Conservation (phyloP, 2,797 vertebrate species). For the Perodicticus potto region DNA sequence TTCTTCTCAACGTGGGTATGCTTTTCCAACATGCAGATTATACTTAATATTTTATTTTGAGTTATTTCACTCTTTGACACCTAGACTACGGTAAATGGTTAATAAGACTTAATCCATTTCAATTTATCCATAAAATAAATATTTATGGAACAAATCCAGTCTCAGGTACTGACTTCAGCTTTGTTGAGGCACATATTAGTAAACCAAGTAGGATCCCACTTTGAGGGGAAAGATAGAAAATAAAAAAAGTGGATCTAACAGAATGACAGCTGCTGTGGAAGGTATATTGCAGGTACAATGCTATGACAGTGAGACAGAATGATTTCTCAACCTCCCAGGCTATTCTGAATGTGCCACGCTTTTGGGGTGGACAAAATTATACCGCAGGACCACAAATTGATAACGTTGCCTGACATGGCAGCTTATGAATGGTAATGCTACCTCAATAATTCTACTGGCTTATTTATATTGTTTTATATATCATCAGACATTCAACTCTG, state of each 20-base stretch:
- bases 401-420: not conserved
- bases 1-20: not conserved
- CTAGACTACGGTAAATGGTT: not conserved
- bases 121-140: not conserved
- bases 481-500: not conserved
- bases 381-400: not conserved
- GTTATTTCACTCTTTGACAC: not conserved
- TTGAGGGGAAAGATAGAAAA: not conserved
- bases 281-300: not conserved
- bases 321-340: not conserved
- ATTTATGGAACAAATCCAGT: not conserved
- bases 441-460: not conserved
- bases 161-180: not conserved
- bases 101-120: not conserved
- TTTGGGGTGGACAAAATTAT: not conserved
- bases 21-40: not conserved
- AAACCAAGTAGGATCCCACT: not conserved
- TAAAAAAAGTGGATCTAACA: not conserved
- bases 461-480: not conserved
- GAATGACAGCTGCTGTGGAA: not conserved
- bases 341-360: not conserved
- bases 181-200: not conserved
- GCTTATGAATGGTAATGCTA: not conserved
- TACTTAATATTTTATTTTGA: constrained; percentile 13
- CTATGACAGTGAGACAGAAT: constrained; percentile 13